Percentiles rank a stretch among this genome's conserved stretches.
Evolutionary conservation across 2,888 invertebrate species (phyloP).

Genomic region (Agonum fuliginosum): DNA sequence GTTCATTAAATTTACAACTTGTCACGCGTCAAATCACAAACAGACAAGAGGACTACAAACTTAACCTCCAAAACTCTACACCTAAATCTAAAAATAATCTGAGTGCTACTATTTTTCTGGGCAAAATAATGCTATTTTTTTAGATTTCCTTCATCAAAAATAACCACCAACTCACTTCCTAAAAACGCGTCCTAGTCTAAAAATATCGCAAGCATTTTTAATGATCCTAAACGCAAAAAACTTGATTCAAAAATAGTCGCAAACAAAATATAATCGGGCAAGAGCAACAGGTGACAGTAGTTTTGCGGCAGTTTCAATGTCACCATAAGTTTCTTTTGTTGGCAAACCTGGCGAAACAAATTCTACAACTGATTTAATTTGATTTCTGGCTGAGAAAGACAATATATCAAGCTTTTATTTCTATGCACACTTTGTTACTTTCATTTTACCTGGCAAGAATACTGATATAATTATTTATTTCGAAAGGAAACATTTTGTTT

Average conservation of each 20-base stretch:
- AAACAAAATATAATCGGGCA: constrained; percentile 6
- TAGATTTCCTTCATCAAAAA: background rate
- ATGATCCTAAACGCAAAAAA: background rate
- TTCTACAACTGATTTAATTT: background rate
- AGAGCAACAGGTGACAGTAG: constrained; percentile 9
- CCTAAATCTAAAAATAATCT: constrained; percentile 17
- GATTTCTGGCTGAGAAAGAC: constrained; percentile 19
- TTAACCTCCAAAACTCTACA: background rate
- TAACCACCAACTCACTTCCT: background rate
- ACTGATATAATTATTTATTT: constrained; percentile 19
- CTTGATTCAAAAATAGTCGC: constrained; percentile 3
- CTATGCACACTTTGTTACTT: constrained; percentile 47
- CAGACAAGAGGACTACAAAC: background rate
- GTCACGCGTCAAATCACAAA: background rate
- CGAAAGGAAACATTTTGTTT: background rate
- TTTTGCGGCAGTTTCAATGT: constrained; percentile 17
- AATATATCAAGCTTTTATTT: constrained; percentile 9
- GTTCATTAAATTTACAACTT: constrained; percentile 16
- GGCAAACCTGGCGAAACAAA: constrained; percentile 1
- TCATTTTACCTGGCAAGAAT: constrained; percentile 41
- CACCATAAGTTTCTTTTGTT: constrained; percentile 2
- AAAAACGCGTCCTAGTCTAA: background rate
- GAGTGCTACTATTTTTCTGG: background rate
- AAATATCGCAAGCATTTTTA: background rate
- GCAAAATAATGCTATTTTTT: background rate